Evolutionary conservation across 2,888 invertebrate species (phyloP), one percentile per base, ranked within the genome.

Genomic region (Phaedon cochleariae): DNA sequence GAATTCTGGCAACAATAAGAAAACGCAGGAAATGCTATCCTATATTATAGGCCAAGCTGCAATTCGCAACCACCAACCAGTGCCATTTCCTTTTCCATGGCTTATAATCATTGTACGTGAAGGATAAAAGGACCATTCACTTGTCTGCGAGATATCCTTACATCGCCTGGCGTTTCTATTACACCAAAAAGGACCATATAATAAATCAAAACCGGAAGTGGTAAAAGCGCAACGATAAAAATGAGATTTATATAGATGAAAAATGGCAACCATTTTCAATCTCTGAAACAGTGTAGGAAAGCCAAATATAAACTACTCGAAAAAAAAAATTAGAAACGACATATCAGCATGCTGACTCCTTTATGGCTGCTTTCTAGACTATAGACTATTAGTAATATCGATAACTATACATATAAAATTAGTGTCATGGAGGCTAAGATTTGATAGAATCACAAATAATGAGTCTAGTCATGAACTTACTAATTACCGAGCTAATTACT

Each of bases 191-290:
- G n/a, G 41, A 41, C 41, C 41, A 15, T 41, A 41, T 41, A 41
- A 41, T 41, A 41, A 41, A 41, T 41, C 41, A 41, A 41, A 7
- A 41, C 41, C 41, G 41, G 41, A 41, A 41, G 41, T 41, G 41
- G 41, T 41, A 41, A 41, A 41, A 41, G 41, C 41, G 41, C 41
- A 41, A 15, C 41, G 41, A 41, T 41, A 41, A 41, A 41, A 41
- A 41, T 41, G 41, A 41, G 41, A 41, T 41, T 41, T 41, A 41
- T 41, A 41, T 41, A 41, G 41, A 41, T 41, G 41, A 41, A 41
- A 41, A 41, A 41, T 41, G 41, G 41, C 41, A 7, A 41, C 2
- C 41, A 2, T 7, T 41, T 41, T 12, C 12, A n/a, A 41, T 41
- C 41, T 41, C 41, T 15, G 41, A 12, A 41, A 41, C 41, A 41